These are phyloP conservation scores for Dipus sagitta DNA, from an alignment of 2,797 vertebrate genomes.

Conservation along the genomic window DNA sequence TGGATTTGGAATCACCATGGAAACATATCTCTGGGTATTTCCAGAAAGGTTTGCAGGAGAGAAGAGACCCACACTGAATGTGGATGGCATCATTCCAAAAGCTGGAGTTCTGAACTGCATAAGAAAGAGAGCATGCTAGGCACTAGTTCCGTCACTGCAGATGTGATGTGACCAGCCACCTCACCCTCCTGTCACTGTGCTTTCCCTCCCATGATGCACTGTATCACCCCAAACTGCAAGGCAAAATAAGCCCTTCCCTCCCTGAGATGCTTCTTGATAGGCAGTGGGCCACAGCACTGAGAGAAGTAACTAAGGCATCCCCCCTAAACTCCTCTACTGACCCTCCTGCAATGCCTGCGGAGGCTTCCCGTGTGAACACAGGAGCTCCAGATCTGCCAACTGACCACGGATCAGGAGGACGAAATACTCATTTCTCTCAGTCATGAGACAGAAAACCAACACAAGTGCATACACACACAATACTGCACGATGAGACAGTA, in stretches of 20 bases:
- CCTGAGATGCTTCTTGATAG: not conserved
- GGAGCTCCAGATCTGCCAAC: not conserved
- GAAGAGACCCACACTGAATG: not conserved
- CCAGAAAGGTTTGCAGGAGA: not conserved
- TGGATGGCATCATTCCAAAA: too few relatives aligned
- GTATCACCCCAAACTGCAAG: not conserved
- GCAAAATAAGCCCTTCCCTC: not conserved
- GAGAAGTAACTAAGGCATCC: not conserved
- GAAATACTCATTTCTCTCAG: not conserved
- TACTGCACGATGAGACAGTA: not conserved
- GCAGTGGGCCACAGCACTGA: not conserved
- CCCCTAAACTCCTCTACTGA: not conserved
- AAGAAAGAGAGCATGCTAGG: not conserved
- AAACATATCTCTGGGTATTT: not conserved
- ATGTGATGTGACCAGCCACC: not conserved
- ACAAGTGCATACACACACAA: not conserved
- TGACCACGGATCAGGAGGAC: not conserved
- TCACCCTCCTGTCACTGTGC: not conserved
- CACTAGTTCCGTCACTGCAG: not conserved
- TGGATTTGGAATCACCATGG: not conserved
- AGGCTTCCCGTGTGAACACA: not conserved
- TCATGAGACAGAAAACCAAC: conserved; percentile 10
- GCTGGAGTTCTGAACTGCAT: not conserved
- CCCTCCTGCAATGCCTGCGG: not conserved
- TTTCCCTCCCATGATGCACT: not conserved